phyloP scores from a whole-genome alignment of 2,888 invertebrate species.

The Drosophila mulleri region DNA sequence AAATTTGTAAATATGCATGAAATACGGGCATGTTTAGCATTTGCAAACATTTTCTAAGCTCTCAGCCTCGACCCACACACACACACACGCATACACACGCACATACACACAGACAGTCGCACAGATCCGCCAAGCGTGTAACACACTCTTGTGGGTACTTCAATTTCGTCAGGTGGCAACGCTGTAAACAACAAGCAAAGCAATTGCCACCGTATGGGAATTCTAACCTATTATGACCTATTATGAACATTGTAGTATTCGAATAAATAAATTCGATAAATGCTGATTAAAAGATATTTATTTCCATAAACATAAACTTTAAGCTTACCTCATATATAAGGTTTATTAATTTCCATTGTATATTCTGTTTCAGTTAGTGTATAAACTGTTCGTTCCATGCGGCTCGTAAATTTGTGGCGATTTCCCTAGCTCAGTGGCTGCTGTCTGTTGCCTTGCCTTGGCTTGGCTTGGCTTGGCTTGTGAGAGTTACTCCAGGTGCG shows the following conservation, averaged over 20 bases:
- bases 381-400: constrained; percentile 17
- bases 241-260: not conserved
- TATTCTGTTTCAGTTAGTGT: constrained; percentile 12
- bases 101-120: not conserved
- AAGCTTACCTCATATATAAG: not conserved
- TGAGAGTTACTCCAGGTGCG: constrained; percentile 71
- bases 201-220: no score
- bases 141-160: constrained; percentile 4
- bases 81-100: not conserved
- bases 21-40: constrained; percentile 80
- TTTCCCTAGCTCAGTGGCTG: constrained; percentile 34
- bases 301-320: not conserved
- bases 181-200: not conserved
- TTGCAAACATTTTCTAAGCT: constrained; percentile 68
- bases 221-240: no score
- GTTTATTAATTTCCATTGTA: not conserved
- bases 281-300: not conserved
- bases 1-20: constrained; percentile 80
- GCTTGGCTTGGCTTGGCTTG: constrained; percentile 34
- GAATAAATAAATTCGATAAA: not conserved
- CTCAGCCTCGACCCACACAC: not conserved
- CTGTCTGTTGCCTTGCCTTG: constrained; percentile 1
- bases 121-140: constrained; percentile 6
- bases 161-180: constrained; percentile 16
- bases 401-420: constrained; percentile 19